Base-by-base conservation (phyloP, 2,888 invertebrate genomes). In the Parasteatoda lunata region DNA sequence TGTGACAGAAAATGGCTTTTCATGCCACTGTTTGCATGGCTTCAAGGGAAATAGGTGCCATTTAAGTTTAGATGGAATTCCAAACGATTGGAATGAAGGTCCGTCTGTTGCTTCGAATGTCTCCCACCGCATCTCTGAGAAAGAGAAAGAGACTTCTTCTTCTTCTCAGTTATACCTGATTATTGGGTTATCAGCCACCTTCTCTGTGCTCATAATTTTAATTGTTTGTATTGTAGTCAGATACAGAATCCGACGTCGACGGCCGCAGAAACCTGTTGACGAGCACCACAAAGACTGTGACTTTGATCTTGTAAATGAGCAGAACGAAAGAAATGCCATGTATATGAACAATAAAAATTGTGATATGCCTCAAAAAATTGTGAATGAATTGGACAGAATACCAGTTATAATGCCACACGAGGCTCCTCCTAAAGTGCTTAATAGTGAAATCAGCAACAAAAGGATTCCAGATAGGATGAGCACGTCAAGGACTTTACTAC, bases 21-120 rank as follows among this genome's bases (percentile, higher is more conserved):
- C 93, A 89, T 98, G 98, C 93, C 94, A 95, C 89, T 98, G 98
- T 92, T 94, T 95, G 59, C 94, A 96, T 4, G 97, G 98, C 9
- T 98, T 97, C 93, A 94, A 95, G 64, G 97, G 98, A 47, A 69
- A 70, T 45, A 54, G 75, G 49, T 88, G 88, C 77, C 83, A 83
- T 52, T 5, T 64, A 15, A 73, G 15, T 49, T 69, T 15, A 8
- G 49, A 11, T 45, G 8, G 51, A 15, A n/a, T 47, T 9, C 52
- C 45, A 15, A 52, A 49, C 8, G 73, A 68, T 59, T 73, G 54
- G 68, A 70, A 66, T 5, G 68, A 51, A 9, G 59, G 48, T 7
- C 69, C 70, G 0, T 70, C 82, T 49, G 47, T 72, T 15, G 79
- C 79, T 8, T 83, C 83, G 5, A 88, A 88, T n/a, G 83, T 88